Percentiles rank a stretch among this genome's conserved stretches.
These are phyloP conservation scores for Prietella phreatophila DNA, from an alignment of 2,113 vertebrate species.

Conservation along the genomic window DNA sequence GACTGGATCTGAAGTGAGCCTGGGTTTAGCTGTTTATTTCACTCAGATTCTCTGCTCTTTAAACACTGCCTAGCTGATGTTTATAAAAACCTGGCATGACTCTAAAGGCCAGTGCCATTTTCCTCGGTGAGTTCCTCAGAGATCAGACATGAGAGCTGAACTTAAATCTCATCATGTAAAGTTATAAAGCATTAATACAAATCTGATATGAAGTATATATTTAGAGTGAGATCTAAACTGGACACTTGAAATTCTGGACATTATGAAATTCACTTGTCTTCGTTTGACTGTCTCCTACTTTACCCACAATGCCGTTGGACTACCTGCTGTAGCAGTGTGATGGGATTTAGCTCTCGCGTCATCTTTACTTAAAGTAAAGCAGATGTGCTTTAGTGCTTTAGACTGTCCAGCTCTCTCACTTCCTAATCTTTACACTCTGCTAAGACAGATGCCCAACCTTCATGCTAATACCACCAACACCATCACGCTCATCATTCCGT, in stretches of 20 bases:
- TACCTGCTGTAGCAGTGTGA: neutral
- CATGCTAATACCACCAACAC: neutral
- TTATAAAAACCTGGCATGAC: slow-evolving; percentile 24
- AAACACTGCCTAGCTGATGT: slow-evolving; percentile 21
- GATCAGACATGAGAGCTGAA: neutral
- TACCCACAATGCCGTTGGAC: neutral
- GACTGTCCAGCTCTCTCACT: neutral
- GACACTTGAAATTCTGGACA: neutral
- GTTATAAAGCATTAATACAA: neutral
- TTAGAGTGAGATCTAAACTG: neutral
- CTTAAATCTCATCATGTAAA: neutral
- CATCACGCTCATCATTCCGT: neutral
- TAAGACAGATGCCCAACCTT: too few relatives aligned
- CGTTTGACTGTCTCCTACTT: neutral
- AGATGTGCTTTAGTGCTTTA: neutral
- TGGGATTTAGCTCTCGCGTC: neutral
- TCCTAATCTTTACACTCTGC: neutral
- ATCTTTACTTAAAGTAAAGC: neutral
- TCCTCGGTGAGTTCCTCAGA: neutral
- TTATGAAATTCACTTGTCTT: neutral
- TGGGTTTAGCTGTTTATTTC: slow-evolving; percentile 24
- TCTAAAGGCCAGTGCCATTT: slow-evolving; percentile 13
- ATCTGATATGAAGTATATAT: neutral
- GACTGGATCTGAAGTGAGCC: slow-evolving; percentile 10
- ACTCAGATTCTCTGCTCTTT: slow-evolving; percentile 28